Conservation (phyloP, 2,113 vertebrate genomes). For the Forbesichthys agassizii region DNA sequence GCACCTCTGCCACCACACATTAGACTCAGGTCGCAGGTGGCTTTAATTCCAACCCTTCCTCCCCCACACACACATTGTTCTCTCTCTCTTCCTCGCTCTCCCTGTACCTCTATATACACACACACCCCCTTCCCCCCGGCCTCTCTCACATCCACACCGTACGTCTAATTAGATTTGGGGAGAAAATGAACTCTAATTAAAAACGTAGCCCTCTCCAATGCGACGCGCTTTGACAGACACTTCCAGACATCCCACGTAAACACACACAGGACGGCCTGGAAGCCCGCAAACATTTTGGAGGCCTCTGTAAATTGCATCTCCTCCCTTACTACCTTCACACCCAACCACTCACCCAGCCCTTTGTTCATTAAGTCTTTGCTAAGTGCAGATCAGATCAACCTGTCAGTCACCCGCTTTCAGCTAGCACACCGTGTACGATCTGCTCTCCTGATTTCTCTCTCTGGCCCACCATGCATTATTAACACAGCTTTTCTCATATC, state of each 20-base stretch:
- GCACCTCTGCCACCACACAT: constrained; percentile 49
- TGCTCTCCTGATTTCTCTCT: constrained; percentile 31
- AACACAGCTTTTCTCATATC: constrained; percentile 73
- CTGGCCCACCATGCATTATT: constrained; percentile 61
- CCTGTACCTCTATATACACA: not conserved
- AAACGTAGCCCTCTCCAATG: constrained; percentile 55
- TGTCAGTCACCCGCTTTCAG: constrained; percentile 44
- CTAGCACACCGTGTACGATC: constrained; percentile 27
- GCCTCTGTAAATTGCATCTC: constrained; percentile 24
- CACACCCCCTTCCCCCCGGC: not conserved
- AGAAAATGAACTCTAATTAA: constrained; percentile 75
- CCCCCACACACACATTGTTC: constrained; percentile 19
- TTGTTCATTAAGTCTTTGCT: constrained; percentile 61
- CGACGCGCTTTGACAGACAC: not conserved
- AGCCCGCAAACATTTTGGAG: constrained; percentile 38
- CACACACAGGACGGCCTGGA: constrained; percentile 18
- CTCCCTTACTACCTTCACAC: constrained; percentile 16
- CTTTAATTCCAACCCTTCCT: constrained; percentile 50
- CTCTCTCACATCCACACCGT: constrained; percentile 24
- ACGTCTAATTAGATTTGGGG: constrained; percentile 75
- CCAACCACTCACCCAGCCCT: not conserved
- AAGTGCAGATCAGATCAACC: constrained; percentile 59
- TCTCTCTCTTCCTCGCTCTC: not conserved
- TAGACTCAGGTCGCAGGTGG: constrained; percentile 60
- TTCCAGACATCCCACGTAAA: not conserved